Evolutionary conservation across 2,888 invertebrate species (phyloP).

Genomic region (Tethea ocularis): DNA sequence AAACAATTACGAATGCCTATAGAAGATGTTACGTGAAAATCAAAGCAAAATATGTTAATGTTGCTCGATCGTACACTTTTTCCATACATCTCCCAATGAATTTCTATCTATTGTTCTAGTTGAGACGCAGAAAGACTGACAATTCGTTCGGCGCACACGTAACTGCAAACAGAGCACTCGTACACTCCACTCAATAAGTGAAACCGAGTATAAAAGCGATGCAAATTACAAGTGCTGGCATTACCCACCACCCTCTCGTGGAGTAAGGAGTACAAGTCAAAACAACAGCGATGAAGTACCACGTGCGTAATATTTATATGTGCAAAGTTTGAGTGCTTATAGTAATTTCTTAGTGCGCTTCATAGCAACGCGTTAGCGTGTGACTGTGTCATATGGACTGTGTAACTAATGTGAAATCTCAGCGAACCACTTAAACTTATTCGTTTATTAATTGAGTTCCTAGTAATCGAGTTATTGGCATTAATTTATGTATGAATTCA

Average conservation of each 20-base stretch:
- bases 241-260: slow-evolving; percentile 74
- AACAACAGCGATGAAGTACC: slow-evolving; percentile 70
- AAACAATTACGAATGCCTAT: slow-evolving; percentile 35
- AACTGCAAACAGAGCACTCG: slow-evolving; percentile 69
- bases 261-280: slow-evolving; percentile 57
- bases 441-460: slow-evolving; percentile 8
- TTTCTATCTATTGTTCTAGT: slow-evolving; percentile 80
- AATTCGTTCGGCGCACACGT: slow-evolving; percentile 66
- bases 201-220: slow-evolving; percentile 82
- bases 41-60: slow-evolving; percentile 49
- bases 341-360: background rate
- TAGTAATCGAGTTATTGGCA: slow-evolving; percentile 26
- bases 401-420: slow-evolving; percentile 4
- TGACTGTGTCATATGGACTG: slow-evolving; percentile 4
- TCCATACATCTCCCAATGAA: slow-evolving; percentile 63
- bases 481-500: slow-evolving; percentile 45
- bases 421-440: slow-evolving; percentile 7
- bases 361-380: slow-evolving; percentile 2
- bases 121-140: slow-evolving; percentile 68
- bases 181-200: slow-evolving; percentile 61
- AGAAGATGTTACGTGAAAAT: slow-evolving; percentile 43
- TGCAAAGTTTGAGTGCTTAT: slow-evolving; percentile 28
- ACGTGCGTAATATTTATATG: slow-evolving; percentile 68
- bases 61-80: slow-evolving; percentile 49
- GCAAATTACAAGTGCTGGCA: slow-evolving; percentile 77